These are phyloP conservation scores for Polyommatus icarus DNA, from an alignment of 2,888 invertebrate species.

Conservation along the genomic window DNA sequence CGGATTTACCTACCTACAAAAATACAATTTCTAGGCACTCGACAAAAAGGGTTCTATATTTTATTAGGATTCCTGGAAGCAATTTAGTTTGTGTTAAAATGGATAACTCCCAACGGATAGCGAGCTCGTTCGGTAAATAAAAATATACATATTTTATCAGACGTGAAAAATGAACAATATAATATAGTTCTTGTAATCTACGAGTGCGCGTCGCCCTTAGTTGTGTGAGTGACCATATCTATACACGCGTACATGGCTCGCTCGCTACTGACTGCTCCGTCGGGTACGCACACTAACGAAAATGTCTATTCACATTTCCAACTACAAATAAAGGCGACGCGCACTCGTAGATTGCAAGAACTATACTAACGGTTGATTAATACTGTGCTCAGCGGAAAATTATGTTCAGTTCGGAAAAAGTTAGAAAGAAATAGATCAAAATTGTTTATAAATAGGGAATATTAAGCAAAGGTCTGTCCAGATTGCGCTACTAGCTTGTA, in stretches of 20 bases:
- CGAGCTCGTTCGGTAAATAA: neutral
- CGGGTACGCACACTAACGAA: too few species aligned
- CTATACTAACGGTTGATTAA: neutral
- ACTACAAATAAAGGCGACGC: too few species aligned
- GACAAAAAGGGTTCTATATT: neutral
- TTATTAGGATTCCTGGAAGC: neutral
- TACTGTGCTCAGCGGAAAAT: neutral
- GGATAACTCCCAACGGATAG: neutral
- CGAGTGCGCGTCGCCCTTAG: too few species aligned
- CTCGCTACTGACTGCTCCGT: too few species aligned
- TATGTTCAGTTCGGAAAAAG: neutral
- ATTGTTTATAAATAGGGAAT: too few species aligned
- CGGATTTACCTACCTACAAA: neutral
- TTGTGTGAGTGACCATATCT: too few species aligned
- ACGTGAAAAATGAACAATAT: neutral
- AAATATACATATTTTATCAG: conserved; percentile 6
- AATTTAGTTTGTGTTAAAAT: neutral
- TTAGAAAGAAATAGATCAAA: neutral
- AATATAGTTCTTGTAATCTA: too few species aligned
- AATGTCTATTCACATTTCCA: too few species aligned
- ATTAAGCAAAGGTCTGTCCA: too few species aligned
- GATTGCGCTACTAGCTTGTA: too few species aligned
- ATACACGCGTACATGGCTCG: too few species aligned
- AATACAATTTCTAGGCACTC: neutral
- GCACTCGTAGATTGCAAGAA: too few species aligned